phyloP scores from a whole-genome alignment of 2,113 vertebrate genomes.

The Ptilorrhoa leucosticta region DNA sequence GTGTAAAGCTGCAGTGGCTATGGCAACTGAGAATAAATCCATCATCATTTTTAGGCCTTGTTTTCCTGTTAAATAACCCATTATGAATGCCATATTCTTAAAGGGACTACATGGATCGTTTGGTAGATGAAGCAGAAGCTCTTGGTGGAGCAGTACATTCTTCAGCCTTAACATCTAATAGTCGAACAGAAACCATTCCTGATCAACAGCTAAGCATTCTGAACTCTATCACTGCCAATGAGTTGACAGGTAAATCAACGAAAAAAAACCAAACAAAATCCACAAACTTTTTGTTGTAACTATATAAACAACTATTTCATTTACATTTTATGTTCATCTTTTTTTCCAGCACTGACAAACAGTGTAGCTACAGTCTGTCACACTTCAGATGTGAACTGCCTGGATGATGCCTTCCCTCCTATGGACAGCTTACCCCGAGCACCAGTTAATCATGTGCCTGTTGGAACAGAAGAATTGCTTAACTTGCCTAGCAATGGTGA shows the following conservation, averaged over 20 bases:
- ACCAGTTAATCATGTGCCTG: slow-evolving; percentile 84
- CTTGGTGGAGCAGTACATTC: background rate
- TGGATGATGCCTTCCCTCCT: slow-evolving; percentile 86
- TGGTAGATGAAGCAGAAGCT: background rate
- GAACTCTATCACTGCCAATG: background rate
- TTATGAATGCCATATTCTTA: background rate
- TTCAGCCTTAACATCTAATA: background rate
- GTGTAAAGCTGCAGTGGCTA: background rate
- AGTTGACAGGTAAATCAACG: background rate
- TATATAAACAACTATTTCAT: background rate
- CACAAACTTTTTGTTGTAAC: background rate
- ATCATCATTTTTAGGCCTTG: background rate
- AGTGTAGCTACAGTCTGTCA: slow-evolving; percentile 88
- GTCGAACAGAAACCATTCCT: background rate
- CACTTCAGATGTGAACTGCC: slow-evolving; percentile 80
- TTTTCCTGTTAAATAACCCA: background rate
- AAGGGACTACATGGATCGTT: slow-evolving; percentile 5
- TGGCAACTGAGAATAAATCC: background rate
- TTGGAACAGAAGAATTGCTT: slow-evolving; percentile 85
- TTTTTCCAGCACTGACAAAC: slow-evolving; percentile 84
- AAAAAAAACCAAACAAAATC: background rate
- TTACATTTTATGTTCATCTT: background rate
- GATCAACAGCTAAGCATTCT: background rate
- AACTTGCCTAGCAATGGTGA: slow-evolving; percentile 86
- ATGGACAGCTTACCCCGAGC: slow-evolving; percentile 87